Conservation (phyloP, 2,888 invertebrate genomes). For the Sclerodermus sp. region DNA sequence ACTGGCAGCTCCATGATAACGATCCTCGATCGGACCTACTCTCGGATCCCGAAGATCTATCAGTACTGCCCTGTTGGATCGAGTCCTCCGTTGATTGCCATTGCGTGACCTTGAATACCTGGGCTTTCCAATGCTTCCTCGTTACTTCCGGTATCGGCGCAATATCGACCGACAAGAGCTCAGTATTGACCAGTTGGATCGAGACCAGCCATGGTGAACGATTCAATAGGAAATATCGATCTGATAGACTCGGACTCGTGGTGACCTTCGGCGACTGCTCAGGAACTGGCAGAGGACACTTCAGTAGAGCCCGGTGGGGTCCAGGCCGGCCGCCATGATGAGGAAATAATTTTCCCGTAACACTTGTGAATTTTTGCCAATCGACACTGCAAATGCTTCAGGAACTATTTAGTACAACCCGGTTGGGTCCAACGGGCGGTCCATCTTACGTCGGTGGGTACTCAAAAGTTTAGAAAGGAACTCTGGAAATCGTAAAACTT, state of each 20-base stretch:
- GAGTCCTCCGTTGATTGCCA: conserved; percentile 41
- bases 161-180: conserved; percentile 15
- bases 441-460: conserved; percentile 37
- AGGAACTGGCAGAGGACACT: conserved; percentile 7
- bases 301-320: conserved; percentile 52
- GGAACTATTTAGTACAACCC: conserved; percentile 41
- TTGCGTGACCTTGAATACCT: conserved; percentile 40
- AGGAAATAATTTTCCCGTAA: conserved; percentile 1
- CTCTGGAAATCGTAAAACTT: conserved; percentile 1
- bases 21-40: too few species aligned
- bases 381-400: not conserved
- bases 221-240: not conserved
- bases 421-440: conserved; percentile 46
- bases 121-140: conserved; percentile 18
- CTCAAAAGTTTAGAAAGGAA: too few species aligned
- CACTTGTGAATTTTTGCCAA: not conserved
- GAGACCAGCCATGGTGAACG: conserved; percentile 36
- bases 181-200: conserved; percentile 51
- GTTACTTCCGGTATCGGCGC: not conserved
- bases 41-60: conserved; percentile 16
- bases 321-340: conserved; percentile 47
- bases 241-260: not conserved
- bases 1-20: conserved; percentile 40
- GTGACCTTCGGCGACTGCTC: not conserved
- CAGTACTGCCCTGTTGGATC: conserved; percentile 52